Evolutionary conservation across 2,888 invertebrate species (phyloP).

Genomic region (Dilophus febrilis): DNA sequence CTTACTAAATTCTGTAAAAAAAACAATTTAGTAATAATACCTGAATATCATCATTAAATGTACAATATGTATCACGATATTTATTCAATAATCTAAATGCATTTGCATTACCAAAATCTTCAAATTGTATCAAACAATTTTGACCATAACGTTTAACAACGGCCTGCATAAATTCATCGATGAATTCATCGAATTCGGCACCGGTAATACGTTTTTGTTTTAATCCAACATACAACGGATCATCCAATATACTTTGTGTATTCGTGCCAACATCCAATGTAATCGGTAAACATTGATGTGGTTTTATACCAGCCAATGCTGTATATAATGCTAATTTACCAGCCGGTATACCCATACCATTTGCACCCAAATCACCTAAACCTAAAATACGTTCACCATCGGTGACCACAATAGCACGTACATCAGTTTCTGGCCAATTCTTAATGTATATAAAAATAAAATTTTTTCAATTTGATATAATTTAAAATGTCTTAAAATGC

Average conservation of each 20-base stretch:
- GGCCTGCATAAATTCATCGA: conserved; percentile 95
- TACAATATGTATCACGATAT: conserved; percentile 78
- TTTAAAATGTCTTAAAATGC: conserved; percentile 3
- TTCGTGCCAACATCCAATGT: conserved; percentile 88
- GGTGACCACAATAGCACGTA: conserved; percentile 84
- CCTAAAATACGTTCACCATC: conserved; percentile 98
- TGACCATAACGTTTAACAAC: conserved; percentile 71
- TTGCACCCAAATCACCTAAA: conserved; percentile 89
- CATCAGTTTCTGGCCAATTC: conserved; percentile 68
- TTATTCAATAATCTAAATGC: conserved; percentile 85
- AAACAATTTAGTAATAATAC: too few species aligned
- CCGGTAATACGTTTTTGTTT: conserved; percentile 73
- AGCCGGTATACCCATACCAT: conserved; percentile 98
- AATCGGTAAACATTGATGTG: conserved; percentile 86
- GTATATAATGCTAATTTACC: conserved; percentile 96
- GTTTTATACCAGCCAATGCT: conserved; percentile 90
- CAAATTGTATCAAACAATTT: conserved; percentile 81
- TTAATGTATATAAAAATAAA: conserved; percentile 10
- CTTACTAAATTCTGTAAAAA: not conserved
- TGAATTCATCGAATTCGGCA: conserved; percentile 70
- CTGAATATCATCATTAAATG: conserved; percentile 99
- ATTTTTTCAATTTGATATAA: conserved; percentile 1
- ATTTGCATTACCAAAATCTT: conserved; percentile 96
- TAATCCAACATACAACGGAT: conserved; percentile 90
- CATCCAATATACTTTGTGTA: conserved; percentile 66